Evolutionary conservation across 92 coral and sea anemone genomes (phyloP), one percentile per base, ranked within the genome.

Genomic region (Parazoanthus darwini): DNA sequence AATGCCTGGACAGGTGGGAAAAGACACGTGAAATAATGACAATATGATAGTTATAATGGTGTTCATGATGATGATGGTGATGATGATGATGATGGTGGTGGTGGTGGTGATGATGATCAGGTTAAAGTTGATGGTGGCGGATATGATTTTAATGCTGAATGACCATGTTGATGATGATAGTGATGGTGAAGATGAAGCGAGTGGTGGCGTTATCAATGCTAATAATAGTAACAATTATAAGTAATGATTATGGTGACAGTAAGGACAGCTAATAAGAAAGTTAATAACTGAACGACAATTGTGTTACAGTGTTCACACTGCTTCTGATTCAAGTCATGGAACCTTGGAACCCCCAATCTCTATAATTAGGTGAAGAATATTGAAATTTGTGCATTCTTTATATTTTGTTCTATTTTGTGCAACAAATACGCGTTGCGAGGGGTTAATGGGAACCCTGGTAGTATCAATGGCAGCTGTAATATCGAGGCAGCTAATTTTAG

Each of bases 1-100:
- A 89, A 56, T 90, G 89, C 18, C 89, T 93, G 6, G 92, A 92
- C 78, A 94, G 93, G 98, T 95, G 65, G 8, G 87, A 22, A 43
- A 25, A 5, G 23, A 48, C 39, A n/a, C 5, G 15, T 67, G 29
- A 48, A 58, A 29, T 43, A 13, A 20, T 67, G 1, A 9, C 1
- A n/a, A 20, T 8, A 4, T 82, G 74, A 81, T 7, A 22, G 10
- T 48, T 18, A 79, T 79, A 18, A 25, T 2, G 15, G 20, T n/a
- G 54, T 20, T 79, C 63, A 80, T 80, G 67, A 25, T 33, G 71
- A 80, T 54, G 26, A 22, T 35, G 46, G 16, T 35, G 11, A 35
- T 13, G 50, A 35, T 80, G 38, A n/a, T 48, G 58, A 16, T 18
- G 15, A 77, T 44, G 48, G 0, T 9, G 42, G 8, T 43, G 35